Evolutionary conservation across 2,797 vertebrate species (phyloP).

Genomic region (Eospalax fontanierii): DNA sequence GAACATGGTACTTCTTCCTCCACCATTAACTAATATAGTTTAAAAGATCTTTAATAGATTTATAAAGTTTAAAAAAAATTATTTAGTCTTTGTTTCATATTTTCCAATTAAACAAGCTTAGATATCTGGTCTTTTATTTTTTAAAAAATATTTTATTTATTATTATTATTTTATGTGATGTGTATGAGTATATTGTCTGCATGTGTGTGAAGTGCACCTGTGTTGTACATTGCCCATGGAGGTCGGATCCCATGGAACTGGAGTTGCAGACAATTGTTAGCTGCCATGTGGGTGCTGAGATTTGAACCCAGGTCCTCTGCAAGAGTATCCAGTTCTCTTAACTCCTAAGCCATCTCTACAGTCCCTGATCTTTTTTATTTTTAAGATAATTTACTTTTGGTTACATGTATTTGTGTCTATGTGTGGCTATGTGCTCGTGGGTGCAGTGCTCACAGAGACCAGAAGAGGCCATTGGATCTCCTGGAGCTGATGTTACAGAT

Average conservation of each 20-base stretch:
- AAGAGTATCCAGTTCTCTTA: not conserved
- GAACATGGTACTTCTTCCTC: not conserved
- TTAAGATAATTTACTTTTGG: too few species aligned
- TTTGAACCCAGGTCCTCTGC: not conserved
- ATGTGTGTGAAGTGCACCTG: not conserved
- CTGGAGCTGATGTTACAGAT: not conserved
- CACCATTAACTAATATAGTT: not conserved
- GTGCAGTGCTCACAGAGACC: not conserved
- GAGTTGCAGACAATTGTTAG: not conserved
- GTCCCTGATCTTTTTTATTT: too few species aligned
- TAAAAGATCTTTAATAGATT: not conserved
- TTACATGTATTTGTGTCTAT: too few species aligned
- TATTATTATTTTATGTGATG: not conserved
- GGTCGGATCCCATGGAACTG: not conserved
- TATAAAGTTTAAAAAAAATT: not conserved
- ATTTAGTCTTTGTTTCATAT: slow-evolving; percentile 6
- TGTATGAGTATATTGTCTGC: not conserved
- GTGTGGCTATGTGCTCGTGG: too few species aligned
- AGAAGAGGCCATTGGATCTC: not conserved
- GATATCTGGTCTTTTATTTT: not conserved
- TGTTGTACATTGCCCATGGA: not conserved
- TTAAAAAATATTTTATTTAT: not conserved
- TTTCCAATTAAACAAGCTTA: not conserved
- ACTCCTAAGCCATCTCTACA: not conserved
- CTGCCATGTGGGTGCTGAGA: not conserved